phyloP scores from a whole-genome alignment of 2,888 invertebrate species.

The Ypsolopha scabrella region DNA sequence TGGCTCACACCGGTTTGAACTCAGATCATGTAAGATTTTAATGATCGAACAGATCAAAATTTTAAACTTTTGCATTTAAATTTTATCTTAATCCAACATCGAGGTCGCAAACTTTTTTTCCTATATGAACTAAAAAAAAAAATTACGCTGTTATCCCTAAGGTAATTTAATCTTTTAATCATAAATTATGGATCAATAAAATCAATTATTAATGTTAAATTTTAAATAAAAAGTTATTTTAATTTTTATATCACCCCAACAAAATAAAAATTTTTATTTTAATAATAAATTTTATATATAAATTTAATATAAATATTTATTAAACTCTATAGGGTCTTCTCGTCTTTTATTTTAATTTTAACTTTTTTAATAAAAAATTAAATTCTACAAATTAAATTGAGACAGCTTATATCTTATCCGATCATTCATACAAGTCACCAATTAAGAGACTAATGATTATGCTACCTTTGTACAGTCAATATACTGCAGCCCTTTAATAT shows the following conservation, averaged over 20 bases:
- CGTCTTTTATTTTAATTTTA: constrained; percentile 76
- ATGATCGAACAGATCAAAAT: constrained; percentile 85
- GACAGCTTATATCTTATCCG: constrained; percentile 75
- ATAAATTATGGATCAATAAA: constrained; percentile 68
- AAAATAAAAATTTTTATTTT: constrained; percentile 55
- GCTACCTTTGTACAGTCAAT: constrained; percentile 85
- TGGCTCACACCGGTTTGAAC: constrained; percentile 89
- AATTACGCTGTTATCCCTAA: constrained; percentile 89
- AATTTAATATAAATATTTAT: constrained; percentile 42
- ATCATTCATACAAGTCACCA: constrained; percentile 83
- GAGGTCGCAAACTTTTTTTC: constrained; percentile 85
- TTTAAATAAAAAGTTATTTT: constrained; percentile 61
- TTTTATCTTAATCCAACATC: constrained; percentile 88
- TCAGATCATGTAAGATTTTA: constrained; percentile 90
- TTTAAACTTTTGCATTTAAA: constrained; percentile 75
- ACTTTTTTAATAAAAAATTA: constrained; percentile 72
- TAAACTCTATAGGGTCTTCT: constrained; percentile 85
- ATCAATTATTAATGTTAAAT: constrained; percentile 44
- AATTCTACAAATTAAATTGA: constrained; percentile 46
- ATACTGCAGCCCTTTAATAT: constrained; percentile 82
- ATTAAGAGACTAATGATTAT: constrained; percentile 83
- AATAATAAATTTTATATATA: constrained; percentile 34
- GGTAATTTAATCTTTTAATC: constrained; percentile 80
- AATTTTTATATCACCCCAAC: constrained; percentile 76
- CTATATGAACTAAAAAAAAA: constrained; percentile 80